Evolutionary conservation across 1,140 invertebrate genomes (phyloP).

Genomic region (Drosophila truncata): DNA sequence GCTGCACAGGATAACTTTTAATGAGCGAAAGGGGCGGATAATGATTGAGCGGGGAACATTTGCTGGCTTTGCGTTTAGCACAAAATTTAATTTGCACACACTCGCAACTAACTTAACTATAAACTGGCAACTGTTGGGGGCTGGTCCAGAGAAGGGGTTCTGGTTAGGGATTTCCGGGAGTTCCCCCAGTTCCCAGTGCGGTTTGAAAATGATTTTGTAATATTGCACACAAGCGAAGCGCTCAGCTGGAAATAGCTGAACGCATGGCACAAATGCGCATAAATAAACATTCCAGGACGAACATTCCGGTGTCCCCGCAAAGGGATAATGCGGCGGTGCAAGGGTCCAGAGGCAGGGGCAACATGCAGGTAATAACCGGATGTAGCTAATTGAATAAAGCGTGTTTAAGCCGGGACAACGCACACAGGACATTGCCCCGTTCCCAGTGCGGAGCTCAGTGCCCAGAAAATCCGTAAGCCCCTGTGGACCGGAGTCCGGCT

Average conservation of each 20-base stretch:
- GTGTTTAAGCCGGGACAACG: slow-evolving; percentile 65
- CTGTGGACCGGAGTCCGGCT: slow-evolving; percentile 26
- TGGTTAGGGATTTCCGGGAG: slow-evolving; percentile 10
- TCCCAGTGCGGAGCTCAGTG: slow-evolving; percentile 22
- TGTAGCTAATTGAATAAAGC: slow-evolving; percentile 83
- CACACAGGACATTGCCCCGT: slow-evolving; percentile 42
- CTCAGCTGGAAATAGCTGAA: slow-evolving; percentile 77
- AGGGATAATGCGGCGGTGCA: slow-evolving; percentile 20
- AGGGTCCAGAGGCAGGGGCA: not conserved
- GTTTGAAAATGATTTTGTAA: slow-evolving; percentile 81
- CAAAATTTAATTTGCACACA: slow-evolving; percentile 73
- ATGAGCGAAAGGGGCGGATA: slow-evolving; percentile 39
- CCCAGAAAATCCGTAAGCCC: slow-evolving; percentile 12
- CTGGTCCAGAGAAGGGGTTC: not conserved
- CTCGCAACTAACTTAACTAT: slow-evolving; percentile 59
- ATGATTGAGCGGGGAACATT: slow-evolving; percentile 10
- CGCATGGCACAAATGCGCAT: slow-evolving; percentile 59
- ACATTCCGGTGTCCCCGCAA: slow-evolving; percentile 50
- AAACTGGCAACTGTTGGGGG: slow-evolving; percentile 5
- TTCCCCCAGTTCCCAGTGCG: slow-evolving; percentile 36
- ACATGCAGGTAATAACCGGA: slow-evolving; percentile 80
- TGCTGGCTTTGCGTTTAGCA: slow-evolving; percentile 49
- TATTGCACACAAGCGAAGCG: slow-evolving; percentile 71
- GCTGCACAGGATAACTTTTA: slow-evolving; percentile 68
- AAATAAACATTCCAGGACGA: slow-evolving; percentile 67